Evolutionary conservation across 2,888 invertebrate genomes (phyloP), one percentile per base, ranked within the genome.

Genomic region (Sarcophaga variegata): DNA sequence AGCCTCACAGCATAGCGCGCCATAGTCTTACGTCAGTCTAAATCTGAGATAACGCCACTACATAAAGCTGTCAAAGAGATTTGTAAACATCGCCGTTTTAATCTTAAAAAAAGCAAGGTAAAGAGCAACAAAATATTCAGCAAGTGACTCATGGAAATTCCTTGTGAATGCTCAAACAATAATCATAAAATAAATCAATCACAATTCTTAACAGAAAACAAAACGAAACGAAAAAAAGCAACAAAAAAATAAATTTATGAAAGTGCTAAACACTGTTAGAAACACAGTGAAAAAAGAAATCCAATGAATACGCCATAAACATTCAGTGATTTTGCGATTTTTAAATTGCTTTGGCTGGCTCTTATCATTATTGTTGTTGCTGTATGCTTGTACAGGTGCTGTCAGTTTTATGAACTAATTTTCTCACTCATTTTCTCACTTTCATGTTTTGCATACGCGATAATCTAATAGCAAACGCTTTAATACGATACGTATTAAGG

Each of bases 61-160:
- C 37, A 37, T 37, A 37, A 37, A 37, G 10, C 37, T 37, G 1
- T 37, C 37, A 37, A 8, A 37, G 37, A 37, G 37, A 37, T 37
- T 37, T 8, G 37, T 37, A 37, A 37, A 37, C 37, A 8, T 2
- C 0, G 8, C 0, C 8, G 37, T 37, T 37, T 37, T 37, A 37
- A 37, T 37, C 37, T 37, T 37, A 10, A 37, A 37, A 37, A 37
- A 10, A 37, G 6, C 6, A 37, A 37, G 37, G 2, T 37, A 10
- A 37, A 37, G 8, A 37, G 8, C 37, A 8, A 0, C 37, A 37
- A 37, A 37, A 37, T 37, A 10, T 37, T 37, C 66, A 66, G 37
- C 37, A n/a, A 67, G 47, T 70, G 70, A 70, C 3, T 54, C 70
- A 54, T 54, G 22, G 17, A 71, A 71, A 27, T 71, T 17, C 59